phyloP scores from a whole-genome alignment of 1,140 invertebrate genomes.

The Dreissena polymorpha region DNA sequence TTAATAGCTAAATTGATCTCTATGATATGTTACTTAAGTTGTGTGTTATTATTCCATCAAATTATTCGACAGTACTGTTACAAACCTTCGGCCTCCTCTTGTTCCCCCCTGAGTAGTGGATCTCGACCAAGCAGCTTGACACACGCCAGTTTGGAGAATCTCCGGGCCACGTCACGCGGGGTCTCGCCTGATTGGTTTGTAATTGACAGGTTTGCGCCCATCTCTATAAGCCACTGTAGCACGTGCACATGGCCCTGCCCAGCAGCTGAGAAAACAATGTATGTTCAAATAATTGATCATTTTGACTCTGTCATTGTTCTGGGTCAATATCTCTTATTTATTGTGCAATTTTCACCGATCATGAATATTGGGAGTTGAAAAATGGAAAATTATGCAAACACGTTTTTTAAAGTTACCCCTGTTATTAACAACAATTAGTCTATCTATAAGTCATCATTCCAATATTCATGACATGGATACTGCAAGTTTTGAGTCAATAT shows the following conservation, averaged over 20 bases:
- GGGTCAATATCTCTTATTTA: too few species aligned
- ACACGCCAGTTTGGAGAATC: slow-evolving; percentile 79
- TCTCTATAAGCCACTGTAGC: slow-evolving; percentile 79
- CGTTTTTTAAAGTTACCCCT: too few species aligned
- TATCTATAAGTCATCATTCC: too few species aligned
- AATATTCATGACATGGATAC: too few species aligned
- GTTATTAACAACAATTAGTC: too few species aligned
- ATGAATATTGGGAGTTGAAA: too few species aligned
- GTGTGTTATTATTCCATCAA: too few species aligned
- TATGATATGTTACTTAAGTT: too few species aligned
- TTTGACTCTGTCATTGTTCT: background rate
- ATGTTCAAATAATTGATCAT: background rate
- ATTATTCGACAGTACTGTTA: background rate
- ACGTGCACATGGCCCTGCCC: slow-evolving; percentile 79
- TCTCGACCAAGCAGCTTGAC: slow-evolving; percentile 77
- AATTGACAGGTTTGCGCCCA: slow-evolving; percentile 78
- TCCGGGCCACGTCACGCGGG: slow-evolving; percentile 76
- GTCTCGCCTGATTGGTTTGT: slow-evolving; percentile 77
- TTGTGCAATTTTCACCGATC: too few species aligned
- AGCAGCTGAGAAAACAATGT: slow-evolving; percentile 71
- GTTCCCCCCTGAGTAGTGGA: slow-evolving; percentile 57
- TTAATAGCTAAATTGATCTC: too few species aligned
- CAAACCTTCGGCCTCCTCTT: slow-evolving; percentile 58
- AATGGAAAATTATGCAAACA: too few species aligned
- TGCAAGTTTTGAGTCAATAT: too few species aligned